Conservation (phyloP, 2,797 vertebrate species). For the Bucorvus abyssinicus region DNA sequence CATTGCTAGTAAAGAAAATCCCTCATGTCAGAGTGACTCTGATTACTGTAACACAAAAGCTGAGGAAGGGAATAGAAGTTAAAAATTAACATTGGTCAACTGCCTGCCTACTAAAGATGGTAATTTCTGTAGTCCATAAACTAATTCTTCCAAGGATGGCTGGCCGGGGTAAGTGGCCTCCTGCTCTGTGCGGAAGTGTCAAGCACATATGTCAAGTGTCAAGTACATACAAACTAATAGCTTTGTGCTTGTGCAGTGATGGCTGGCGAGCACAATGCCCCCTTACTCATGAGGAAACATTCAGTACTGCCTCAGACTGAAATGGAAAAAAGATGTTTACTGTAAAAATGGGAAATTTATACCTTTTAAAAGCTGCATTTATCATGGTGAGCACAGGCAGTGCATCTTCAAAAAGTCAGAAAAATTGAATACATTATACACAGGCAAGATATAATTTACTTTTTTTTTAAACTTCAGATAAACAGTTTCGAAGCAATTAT, state of each 20-base stretch:
- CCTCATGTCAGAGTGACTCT: not conserved
- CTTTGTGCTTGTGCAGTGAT: not conserved
- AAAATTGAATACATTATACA: not conserved
- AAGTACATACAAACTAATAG: not conserved
- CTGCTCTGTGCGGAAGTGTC: not conserved
- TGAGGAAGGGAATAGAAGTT: not conserved
- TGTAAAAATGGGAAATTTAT: not conserved
- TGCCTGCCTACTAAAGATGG: not conserved
- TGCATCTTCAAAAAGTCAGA: not conserved
- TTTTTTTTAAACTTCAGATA: not conserved
- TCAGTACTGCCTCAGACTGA: not conserved
- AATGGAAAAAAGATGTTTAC: not conserved
- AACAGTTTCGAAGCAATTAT: not conserved
- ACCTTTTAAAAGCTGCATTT: not conserved
- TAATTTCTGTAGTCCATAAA: not conserved
- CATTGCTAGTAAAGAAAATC: not conserved
- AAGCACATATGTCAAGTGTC: no score
- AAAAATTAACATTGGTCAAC: not conserved
- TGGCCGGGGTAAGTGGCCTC: not conserved
- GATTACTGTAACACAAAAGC: not conserved
- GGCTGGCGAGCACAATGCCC: not conserved
- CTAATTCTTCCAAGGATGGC: not conserved
- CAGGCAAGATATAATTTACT: not conserved
- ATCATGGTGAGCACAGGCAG: not conserved
- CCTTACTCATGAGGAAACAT: not conserved